Conservation (phyloP, 2,113 vertebrate species). For the Phalacrocorax carbo region DNA sequence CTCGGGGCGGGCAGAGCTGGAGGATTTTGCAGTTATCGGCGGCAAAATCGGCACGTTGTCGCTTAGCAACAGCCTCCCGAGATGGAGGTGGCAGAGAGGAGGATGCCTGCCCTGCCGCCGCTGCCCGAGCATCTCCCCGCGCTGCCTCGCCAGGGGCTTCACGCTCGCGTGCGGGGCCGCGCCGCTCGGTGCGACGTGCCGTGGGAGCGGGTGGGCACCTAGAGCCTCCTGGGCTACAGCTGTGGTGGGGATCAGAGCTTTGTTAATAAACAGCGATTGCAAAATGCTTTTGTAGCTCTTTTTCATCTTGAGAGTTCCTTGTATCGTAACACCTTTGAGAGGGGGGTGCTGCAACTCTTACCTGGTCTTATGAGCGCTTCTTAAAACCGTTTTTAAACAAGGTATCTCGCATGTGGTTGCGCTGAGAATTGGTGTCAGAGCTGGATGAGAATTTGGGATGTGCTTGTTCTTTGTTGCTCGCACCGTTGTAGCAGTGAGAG, state of each 20-base stretch:
- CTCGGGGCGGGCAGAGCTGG: not conserved
- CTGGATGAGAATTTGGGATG: not conserved
- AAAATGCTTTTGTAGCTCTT: not conserved
- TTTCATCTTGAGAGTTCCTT: not conserved
- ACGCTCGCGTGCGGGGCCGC: rapidly evolving
- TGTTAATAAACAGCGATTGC: not conserved
- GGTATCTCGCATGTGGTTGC: rapidly evolving
- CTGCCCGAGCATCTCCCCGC: not conserved
- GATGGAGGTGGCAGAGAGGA: not conserved
- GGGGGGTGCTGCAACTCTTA: not conserved
- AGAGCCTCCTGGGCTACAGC: not conserved
- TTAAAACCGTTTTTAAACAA: not conserved
- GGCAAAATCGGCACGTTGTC: not conserved
- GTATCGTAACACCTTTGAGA: rapidly evolving
- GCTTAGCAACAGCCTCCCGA: not conserved
- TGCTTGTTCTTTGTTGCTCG: not conserved
- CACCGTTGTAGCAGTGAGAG: not conserved
- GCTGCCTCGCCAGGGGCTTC: not conserved
- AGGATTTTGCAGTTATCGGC: not conserved
- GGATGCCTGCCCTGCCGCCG: not conserved
- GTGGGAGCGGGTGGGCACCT: not conserved
- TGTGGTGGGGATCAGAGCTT: not conserved
- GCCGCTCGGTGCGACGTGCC: rapidly evolving
- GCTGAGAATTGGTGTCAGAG: not conserved
- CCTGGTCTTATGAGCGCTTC: not conserved